Percentiles rank a stretch among this genome's conserved stretches.
These are phyloP conservation scores for Coreius guichenoti DNA, from an alignment of 2,797 vertebrate species.

Conservation along the genomic window DNA sequence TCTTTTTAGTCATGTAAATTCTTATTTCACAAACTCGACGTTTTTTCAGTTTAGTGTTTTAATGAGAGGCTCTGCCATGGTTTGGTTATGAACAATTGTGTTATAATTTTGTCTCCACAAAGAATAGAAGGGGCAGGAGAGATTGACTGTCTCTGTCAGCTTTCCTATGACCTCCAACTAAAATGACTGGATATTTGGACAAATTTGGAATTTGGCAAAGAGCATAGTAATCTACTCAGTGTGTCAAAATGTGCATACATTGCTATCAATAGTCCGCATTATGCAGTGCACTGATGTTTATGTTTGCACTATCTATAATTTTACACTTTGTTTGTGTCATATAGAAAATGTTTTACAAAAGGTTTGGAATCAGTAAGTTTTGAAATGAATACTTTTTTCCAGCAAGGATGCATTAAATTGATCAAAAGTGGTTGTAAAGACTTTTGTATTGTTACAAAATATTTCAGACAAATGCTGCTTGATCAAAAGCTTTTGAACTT, in stretches of 20 bases:
- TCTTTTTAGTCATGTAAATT: neutral
- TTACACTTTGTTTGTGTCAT: neutral
- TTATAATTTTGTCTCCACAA: neutral
- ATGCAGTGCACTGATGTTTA: neutral
- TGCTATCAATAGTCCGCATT: neutral
- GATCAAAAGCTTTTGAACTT: neutral
- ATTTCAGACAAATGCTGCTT: neutral
- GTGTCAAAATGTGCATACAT: neutral
- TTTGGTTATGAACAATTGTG: too few relatives aligned
- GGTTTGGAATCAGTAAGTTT: neutral
- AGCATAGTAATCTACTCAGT: neutral
- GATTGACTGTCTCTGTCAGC: neutral
- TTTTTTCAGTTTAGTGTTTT: too few relatives aligned
- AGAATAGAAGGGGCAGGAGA: neutral
- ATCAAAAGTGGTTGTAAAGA: neutral
- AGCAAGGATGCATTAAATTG: neutral
- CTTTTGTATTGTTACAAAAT: neutral
- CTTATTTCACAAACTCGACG: neutral
- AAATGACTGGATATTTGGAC: neutral
- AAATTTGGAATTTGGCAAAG: neutral
- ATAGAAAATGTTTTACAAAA: neutral
- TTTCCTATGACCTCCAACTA: neutral
- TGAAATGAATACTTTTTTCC: neutral
- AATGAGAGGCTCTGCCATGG: too few relatives aligned
- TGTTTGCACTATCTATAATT: neutral